A percentile compares a stretch with the other conserved stretches of the same genome.
These are phyloP conservation scores for Myotis davidii DNA, from an alignment of 2,113 vertebrate species.

Conservation along the genomic window DNA sequence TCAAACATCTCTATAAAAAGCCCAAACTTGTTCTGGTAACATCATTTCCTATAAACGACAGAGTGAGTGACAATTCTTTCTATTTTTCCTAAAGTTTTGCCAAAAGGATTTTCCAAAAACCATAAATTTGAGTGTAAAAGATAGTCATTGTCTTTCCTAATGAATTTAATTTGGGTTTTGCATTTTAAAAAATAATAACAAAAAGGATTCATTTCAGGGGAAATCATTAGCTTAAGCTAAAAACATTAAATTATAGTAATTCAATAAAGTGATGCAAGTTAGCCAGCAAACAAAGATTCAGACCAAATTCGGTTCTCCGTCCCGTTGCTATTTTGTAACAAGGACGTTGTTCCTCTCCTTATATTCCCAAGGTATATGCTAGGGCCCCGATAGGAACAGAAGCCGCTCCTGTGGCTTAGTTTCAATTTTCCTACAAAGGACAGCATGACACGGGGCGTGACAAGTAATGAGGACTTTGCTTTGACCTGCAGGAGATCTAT, in stretches of 20 bases:
- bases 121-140: conserved; percentile 62
- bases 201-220: conserved; percentile 62
- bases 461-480: not conserved
- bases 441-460: not conserved
- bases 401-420: not conserved
- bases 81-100: conserved; percentile 58
- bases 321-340: conserved; percentile 32
- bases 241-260: conserved; percentile 77
- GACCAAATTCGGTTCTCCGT: conserved; percentile 9
- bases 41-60: conserved; percentile 23
- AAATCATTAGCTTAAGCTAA: conserved; percentile 47
- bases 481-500: not conserved
- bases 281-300: conserved; percentile 57
- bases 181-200: conserved; percentile 32
- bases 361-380: not conserved
- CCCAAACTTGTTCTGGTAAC: not conserved
- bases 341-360: not conserved
- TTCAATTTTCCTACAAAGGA: not conserved
- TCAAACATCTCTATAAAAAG: not conserved
- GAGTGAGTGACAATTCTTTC: not conserved
- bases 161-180: conserved; percentile 69
- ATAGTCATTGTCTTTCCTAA: conserved; percentile 64
- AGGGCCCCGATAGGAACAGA: not conserved
- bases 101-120: conserved; percentile 50
- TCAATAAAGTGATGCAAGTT: conserved; percentile 69